A percentile compares a stretch with the other conserved stretches of the same genome.
phyloP scores from a whole-genome alignment of 2,888 invertebrate genomes.

The Platycnemis pennipes region DNA sequence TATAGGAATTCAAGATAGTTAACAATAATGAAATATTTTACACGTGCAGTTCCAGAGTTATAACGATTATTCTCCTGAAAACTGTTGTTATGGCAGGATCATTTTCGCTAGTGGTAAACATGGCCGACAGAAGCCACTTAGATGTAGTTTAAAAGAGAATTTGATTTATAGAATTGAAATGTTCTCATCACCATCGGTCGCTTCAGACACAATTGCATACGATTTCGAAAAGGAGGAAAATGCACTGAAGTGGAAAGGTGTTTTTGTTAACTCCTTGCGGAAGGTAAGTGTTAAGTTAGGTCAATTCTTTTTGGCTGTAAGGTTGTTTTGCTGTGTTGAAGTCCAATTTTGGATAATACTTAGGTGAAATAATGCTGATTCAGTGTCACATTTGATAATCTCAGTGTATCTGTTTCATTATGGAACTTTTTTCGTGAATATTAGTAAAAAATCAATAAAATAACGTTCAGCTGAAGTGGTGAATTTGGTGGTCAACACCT shows the following conservation, averaged over 20 bases:
- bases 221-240: constrained; percentile 95
- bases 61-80: constrained; percentile 44
- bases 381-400: not conserved
- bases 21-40: constrained; percentile 62
- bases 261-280: constrained; percentile 92
- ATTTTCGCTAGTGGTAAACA: constrained; percentile 70
- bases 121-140: constrained; percentile 72
- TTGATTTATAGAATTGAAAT: constrained; percentile 71
- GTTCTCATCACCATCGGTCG: constrained; percentile 73
- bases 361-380: not conserved
- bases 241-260: constrained; percentile 94
- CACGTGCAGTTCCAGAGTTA: constrained; percentile 24
- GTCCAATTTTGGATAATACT: not conserved
- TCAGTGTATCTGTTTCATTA: not conserved
- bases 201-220: constrained; percentile 79
- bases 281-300: constrained; percentile 84
- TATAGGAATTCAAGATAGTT: constrained; percentile 55
- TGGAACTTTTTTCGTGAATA: not conserved
- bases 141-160: constrained; percentile 69
- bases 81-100: constrained; percentile 68
- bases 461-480: not conserved
- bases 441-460: not conserved
- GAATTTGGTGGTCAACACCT: not conserved
- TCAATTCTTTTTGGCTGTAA: not conserved
- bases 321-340: constrained; percentile 1